Conservation (phyloP, 2,888 invertebrate genomes). For the Protonemura montana region DNA sequence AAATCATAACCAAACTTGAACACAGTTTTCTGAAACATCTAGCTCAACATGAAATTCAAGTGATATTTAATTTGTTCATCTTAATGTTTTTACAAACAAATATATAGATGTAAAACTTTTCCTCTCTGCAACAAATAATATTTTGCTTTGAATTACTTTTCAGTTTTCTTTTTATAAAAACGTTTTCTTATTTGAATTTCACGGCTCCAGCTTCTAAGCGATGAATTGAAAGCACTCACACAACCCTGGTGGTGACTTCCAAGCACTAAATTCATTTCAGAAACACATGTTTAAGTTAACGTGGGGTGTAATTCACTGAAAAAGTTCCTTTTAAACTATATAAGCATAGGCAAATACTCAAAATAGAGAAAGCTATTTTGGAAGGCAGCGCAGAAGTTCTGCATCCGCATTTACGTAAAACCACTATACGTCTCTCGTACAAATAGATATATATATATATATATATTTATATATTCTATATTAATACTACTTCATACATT, state of each 20-base stretch:
- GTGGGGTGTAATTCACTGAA: constrained; percentile 22
- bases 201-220: background rate
- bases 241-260: background rate
- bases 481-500: background rate
- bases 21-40: no score
- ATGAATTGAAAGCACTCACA: background rate
- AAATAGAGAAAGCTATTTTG: background rate
- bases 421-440: background rate
- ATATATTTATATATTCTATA: no score
- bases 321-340: constrained; percentile 38
- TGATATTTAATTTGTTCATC: no score
- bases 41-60: no score
- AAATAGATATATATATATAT: no score
- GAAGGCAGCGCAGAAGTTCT: background rate
- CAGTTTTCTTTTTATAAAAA: no score
- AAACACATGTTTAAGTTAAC: constrained; percentile 38
- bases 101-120: no score
- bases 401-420: background rate
- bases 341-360: constrained; percentile 14
- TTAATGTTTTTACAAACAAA: no score
- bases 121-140: no score
- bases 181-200: no score
- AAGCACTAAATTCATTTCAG: constrained; percentile 27
- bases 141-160: no score
- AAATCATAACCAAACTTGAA: no score